Evolutionary conservation across 2,888 invertebrate species (phyloP).

Genomic region (Siphlonurus alternatus): DNA sequence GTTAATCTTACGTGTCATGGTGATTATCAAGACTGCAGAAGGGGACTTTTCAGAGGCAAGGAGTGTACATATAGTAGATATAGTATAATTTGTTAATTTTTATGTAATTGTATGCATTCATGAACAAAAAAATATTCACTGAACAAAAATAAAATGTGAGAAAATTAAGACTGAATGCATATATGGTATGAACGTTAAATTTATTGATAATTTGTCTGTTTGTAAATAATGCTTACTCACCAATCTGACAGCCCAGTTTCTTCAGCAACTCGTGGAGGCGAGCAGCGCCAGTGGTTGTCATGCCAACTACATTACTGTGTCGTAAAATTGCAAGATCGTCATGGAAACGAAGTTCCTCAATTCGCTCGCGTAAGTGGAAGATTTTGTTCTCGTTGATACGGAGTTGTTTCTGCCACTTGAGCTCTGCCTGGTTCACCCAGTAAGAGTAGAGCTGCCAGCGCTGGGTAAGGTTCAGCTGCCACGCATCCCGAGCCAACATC

Average conservation of each 20-base stretch:
- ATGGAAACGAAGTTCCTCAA: neutral
- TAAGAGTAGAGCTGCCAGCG: conserved; percentile 12
- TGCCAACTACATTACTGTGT: conserved; percentile 42
- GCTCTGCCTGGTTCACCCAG: conserved; percentile 11
- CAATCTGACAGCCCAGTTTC: conserved; percentile 41
- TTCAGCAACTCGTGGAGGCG: conserved; percentile 42
- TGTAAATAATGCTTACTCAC: conserved; percentile 24
- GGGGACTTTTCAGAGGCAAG: too few species aligned
- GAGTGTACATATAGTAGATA: too few species aligned
- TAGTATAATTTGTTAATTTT: too few species aligned
- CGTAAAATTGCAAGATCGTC: conserved; percentile 38
- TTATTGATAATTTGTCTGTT: too few species aligned
- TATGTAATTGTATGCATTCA: too few species aligned
- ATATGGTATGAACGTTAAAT: too few species aligned
- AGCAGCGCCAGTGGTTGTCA: conserved; percentile 65
- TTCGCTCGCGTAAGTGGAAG: neutral
- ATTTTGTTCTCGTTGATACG: neutral
- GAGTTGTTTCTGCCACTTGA: conserved; percentile 1
- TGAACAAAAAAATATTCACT: too few species aligned
- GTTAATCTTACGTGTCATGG: too few species aligned
- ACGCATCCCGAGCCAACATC: neutral
- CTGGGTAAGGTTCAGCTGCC: conserved; percentile 5
- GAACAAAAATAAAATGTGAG: too few species aligned
- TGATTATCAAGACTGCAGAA: too few species aligned
- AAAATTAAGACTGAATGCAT: too few species aligned